Percentiles rank a stretch among this genome's conserved stretches.
These are phyloP conservation scores for Homarus americanus DNA, from an alignment of 1,140 invertebrate species.

Conservation along the genomic window DNA sequence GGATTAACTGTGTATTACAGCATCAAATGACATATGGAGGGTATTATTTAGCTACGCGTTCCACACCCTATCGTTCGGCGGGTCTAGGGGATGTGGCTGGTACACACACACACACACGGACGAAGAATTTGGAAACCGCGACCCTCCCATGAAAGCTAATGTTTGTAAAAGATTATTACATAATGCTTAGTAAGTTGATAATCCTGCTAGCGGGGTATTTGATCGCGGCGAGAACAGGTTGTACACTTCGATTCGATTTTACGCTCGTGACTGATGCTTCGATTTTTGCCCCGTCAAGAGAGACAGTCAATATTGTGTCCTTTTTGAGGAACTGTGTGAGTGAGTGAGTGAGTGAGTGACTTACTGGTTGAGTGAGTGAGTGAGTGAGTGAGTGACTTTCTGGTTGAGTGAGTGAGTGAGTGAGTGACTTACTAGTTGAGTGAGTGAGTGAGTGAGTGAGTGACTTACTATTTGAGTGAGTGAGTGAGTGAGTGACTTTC, in stretches of 20 bases:
- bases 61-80: constrained; percentile 2
- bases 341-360: too few species aligned
- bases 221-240: constrained; percentile 43
- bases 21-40: constrained; percentile 71
- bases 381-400: too few species aligned
- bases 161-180: constrained; percentile 69
- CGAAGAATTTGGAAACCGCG: constrained; percentile 16
- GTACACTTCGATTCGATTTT: constrained; percentile 55
- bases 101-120: not conserved
- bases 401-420: too few species aligned
- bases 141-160: constrained; percentile 26
- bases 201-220: constrained; percentile 46
- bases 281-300: too few species aligned
- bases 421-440: too few species aligned
- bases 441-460: too few species aligned
- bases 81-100: too few species aligned
- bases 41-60: constrained; percentile 41
- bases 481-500: too few species aligned
- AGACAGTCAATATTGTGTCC: too few species aligned
- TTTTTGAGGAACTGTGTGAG: too few species aligned
- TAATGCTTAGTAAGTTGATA: constrained; percentile 67
- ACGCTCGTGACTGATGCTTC: constrained; percentile 33
- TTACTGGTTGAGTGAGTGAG: too few species aligned
- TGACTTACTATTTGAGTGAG: too few species aligned
- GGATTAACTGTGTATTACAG: constrained; percentile 71